Conservation (phyloP, 2,888 invertebrate genomes). For the Sinhomidia bicolor region DNA sequence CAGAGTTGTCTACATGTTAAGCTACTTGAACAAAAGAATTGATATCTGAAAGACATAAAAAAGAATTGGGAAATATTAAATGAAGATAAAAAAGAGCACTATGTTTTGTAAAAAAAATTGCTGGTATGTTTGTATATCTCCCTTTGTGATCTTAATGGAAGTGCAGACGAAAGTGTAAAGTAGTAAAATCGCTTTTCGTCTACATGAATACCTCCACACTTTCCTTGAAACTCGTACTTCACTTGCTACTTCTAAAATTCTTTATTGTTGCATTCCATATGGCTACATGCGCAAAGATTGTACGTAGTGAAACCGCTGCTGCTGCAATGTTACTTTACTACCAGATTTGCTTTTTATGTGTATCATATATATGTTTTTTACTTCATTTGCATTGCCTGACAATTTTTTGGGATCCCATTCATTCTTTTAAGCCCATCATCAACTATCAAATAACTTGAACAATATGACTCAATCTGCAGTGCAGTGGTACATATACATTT, state of each 20-base stretch:
- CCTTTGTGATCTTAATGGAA: conserved; percentile 57
- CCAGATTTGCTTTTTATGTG: conserved; percentile 47
- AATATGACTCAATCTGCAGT: conserved; percentile 21
- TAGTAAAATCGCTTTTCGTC: conserved; percentile 29
- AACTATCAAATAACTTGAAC: background rate
- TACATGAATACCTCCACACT: conserved; percentile 40
- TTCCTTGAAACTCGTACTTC: background rate
- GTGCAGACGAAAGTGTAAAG: conserved; percentile 58
- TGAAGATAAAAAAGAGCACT: conserved; percentile 37
- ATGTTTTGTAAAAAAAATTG: background rate
- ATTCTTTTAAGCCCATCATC: conserved; percentile 38
- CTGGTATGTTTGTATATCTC: conserved; percentile 52
- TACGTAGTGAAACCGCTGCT: too few species aligned
- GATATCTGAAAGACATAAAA: conserved; percentile 54
- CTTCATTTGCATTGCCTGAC: conserved; percentile 57
- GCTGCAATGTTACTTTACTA: background rate
- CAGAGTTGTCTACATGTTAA: background rate
- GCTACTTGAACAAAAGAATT: conserved; percentile 33
- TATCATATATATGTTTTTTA: conserved; percentile 16
- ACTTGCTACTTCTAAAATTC: background rate
- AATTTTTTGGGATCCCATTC: conserved; percentile 43
- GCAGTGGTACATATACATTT: background rate
- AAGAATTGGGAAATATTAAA: conserved; percentile 58
- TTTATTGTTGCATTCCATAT: conserved; percentile 7
- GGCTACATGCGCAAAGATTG: background rate